phyloP scores from a whole-genome alignment of 2,797 vertebrate species.

The Spizella passerina region DNA sequence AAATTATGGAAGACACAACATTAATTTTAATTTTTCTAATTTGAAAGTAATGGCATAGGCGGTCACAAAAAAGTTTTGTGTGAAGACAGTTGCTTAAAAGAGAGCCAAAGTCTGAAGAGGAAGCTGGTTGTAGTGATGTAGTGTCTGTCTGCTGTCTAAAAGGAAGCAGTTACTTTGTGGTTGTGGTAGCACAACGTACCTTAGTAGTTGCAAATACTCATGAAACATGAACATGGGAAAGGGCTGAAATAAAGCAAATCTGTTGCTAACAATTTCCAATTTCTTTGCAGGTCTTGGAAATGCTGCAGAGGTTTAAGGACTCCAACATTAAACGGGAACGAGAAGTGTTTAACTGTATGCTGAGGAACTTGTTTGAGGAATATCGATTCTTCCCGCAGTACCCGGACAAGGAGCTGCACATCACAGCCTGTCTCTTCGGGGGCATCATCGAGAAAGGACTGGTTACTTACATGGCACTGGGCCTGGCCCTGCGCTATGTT shows the following conservation, averaged over 20 bases:
- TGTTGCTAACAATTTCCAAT: not conserved
- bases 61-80: not conserved
- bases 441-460: slow-evolving; percentile 99
- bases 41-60: not conserved
- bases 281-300: slow-evolving; percentile 91
- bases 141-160: not conserved
- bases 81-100: not conserved
- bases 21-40: not conserved
- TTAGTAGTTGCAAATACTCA: not conserved
- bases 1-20: not conserved
- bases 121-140: not conserved
- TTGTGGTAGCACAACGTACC: not conserved
- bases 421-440: slow-evolving; percentile 97
- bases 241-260: not conserved
- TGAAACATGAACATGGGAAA: not conserved
- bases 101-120: not conserved
- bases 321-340: slow-evolving; percentile 96
- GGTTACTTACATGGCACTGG: slow-evolving; percentile 98
- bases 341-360: slow-evolving; percentile 99
- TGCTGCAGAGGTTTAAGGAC: slow-evolving; percentile 99
- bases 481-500: slow-evolving; percentile 95
- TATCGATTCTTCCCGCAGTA: slow-evolving; percentile 99
- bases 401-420: slow-evolving; percentile 99
- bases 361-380: slow-evolving; percentile 98
- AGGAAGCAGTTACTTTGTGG: not conserved